A percentile compares a stretch with the other conserved stretches of the same genome.
Evolutionary conservation across 2,888 invertebrate species (phyloP).

Genomic region (Aporophyla nigra): DNA sequence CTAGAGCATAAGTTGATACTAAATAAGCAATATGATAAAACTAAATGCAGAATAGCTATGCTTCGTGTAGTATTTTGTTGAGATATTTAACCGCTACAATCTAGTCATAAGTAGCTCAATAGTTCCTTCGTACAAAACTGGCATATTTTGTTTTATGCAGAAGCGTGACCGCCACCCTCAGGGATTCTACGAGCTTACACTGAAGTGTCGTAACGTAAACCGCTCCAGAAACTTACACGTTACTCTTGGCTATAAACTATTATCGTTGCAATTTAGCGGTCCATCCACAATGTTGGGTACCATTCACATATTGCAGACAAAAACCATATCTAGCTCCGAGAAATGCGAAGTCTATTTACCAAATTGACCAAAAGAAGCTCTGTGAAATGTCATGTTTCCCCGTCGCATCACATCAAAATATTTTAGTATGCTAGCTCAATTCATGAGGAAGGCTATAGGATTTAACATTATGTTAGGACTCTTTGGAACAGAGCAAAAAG

Average conservation of each 20-base stretch:
- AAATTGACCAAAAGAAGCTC: background rate
- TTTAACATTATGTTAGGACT: too few species aligned
- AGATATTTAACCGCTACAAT: background rate
- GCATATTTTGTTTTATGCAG: constrained; percentile 2
- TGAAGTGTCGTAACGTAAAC: constrained; percentile 28
- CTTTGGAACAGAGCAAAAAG: too few species aligned
- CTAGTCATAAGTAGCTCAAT: background rate
- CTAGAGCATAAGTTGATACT: background rate
- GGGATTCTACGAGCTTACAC: constrained; percentile 10
- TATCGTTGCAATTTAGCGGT: constrained; percentile 13
- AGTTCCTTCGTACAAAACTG: background rate
- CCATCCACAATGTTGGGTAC: background rate
- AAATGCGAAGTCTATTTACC: background rate
- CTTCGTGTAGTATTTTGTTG: background rate
- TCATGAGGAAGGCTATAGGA: too few species aligned
- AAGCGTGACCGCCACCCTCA: background rate
- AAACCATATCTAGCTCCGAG: background rate
- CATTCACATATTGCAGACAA: background rate
- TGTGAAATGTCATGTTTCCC: too few species aligned
- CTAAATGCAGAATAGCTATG: background rate
- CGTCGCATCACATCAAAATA: too few species aligned
- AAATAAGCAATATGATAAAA: background rate
- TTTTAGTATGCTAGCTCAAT: too few species aligned
- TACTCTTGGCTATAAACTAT: constrained; percentile 8
- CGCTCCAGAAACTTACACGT: constrained; percentile 12